Conservation (phyloP, 2,113 vertebrate genomes). For the Edolisoma coerulescens region DNA sequence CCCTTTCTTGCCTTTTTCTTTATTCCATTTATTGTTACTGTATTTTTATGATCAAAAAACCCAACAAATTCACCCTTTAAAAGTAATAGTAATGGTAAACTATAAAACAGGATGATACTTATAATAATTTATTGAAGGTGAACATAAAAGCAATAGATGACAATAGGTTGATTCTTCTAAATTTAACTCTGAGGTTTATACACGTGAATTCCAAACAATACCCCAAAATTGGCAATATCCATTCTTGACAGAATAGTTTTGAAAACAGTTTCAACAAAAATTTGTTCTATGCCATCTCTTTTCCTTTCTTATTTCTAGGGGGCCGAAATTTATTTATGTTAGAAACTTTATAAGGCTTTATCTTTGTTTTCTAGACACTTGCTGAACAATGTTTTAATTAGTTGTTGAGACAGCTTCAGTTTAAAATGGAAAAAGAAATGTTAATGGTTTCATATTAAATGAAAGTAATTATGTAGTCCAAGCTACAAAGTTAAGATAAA, state of each 20-base stretch:
- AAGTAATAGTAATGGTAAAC: background rate
- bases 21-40: background rate
- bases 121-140: background rate
- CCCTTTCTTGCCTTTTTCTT: background rate
- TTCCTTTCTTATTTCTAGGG: background rate
- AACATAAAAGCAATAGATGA: background rate
- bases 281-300: background rate
- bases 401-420: background rate
- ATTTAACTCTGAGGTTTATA: background rate
- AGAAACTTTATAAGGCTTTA: background rate
- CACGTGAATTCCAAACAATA: background rate
- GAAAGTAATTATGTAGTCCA: background rate
- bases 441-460: background rate
- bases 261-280: background rate
- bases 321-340: background rate
- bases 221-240: background rate
- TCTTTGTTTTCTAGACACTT: background rate
- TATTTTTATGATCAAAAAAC: background rate
- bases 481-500: background rate
- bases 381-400: background rate
- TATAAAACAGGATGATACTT: background rate
- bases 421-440: background rate
- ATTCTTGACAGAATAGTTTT: background rate
- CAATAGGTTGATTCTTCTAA: background rate
- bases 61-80: background rate